These are phyloP conservation scores for Hirudo medicinalis DNA, from an alignment of 1,140 invertebrate species.

Conservation along the genomic window DNA sequence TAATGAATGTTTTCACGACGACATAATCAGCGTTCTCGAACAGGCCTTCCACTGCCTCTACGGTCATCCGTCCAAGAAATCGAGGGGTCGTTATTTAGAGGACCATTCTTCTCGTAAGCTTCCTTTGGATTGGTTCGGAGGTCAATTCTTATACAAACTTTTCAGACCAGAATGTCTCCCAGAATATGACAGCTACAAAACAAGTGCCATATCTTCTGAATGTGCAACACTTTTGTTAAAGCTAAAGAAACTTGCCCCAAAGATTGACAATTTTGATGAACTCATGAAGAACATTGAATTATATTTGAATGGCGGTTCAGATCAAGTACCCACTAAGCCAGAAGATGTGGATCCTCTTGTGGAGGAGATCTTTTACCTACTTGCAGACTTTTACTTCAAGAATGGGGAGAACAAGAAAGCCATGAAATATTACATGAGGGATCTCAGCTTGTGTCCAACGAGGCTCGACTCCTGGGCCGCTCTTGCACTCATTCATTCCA, in stretches of 20 bases:
- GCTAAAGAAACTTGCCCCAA: conserved; percentile 2
- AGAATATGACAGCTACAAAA: conserved; percentile 63
- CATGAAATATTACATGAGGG: conserved; percentile 65
- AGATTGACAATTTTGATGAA: background rate
- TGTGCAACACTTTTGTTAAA: conserved; percentile 23
- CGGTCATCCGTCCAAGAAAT: conserved; percentile 65
- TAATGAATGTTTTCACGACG: conserved; percentile 42
- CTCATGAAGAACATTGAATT: background rate
- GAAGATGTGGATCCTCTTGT: conserved; percentile 27
- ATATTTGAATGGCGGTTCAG: background rate
- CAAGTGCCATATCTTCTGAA: conserved; percentile 52
- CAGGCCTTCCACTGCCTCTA: conserved; percentile 80
- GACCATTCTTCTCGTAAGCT: conserved; percentile 62
- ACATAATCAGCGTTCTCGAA: conserved; percentile 60
- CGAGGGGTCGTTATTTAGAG: conserved; percentile 53
- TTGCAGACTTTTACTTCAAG: conserved; percentile 86
- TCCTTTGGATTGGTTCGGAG: conserved; percentile 61
- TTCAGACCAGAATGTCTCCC: conserved; percentile 65
- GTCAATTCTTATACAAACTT: conserved; percentile 65
- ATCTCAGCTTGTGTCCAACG: conserved; percentile 62
- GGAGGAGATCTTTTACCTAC: conserved; percentile 65
- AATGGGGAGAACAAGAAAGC: conserved; percentile 59
- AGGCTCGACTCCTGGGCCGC: conserved; percentile 82
- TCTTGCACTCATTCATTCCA: conserved; percentile 65
- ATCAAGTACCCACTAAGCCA: background rate